phyloP scores from a whole-genome alignment of 2,888 invertebrate genomes.

The Diaperis boleti region DNA sequence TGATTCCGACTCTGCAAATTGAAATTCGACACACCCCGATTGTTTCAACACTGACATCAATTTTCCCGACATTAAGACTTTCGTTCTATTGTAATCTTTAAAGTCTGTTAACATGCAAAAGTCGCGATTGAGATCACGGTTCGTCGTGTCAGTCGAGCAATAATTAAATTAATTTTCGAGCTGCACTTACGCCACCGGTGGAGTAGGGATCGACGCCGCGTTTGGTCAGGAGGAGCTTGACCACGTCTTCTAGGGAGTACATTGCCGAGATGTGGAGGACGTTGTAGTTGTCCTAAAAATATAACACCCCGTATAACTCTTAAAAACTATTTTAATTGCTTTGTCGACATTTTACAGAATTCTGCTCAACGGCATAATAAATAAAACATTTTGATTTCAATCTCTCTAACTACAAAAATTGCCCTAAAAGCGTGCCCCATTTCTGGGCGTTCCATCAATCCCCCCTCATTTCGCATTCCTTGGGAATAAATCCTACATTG shows the following conservation, averaged over 20 bases:
- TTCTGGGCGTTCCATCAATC: too few species aligned
- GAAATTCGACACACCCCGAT: not conserved
- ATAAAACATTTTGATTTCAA: too few species aligned
- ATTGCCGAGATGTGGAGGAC: slow-evolving; percentile 95
- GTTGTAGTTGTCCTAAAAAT: slow-evolving; percentile 94
- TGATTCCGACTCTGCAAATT: slow-evolving; percentile 85
- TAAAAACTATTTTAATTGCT: too few species aligned
- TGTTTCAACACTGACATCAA: slow-evolving; percentile 42
- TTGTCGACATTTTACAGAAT: too few species aligned
- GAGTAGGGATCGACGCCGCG: slow-evolving; percentile 93
- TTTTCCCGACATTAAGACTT: slow-evolving; percentile 23
- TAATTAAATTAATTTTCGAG: slow-evolving; percentile 14
- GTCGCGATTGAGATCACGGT: not conserved
- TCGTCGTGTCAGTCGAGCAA: not conserved
- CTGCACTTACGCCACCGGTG: slow-evolving; percentile 88
- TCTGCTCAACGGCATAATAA: too few species aligned
- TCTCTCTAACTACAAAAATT: too few species aligned
- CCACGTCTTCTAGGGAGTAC: slow-evolving; percentile 95
- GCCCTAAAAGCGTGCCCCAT: too few species aligned
- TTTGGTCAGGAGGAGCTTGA: slow-evolving; percentile 88
- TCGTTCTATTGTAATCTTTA: slow-evolving; percentile 31
- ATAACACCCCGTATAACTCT: too few species aligned
- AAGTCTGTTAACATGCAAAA: slow-evolving; percentile 35
- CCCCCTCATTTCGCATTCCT: too few species aligned
- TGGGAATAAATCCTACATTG: slow-evolving; percentile 12